Evolutionary conservation across 2,113 vertebrate species (phyloP), one percentile per base, ranked within the genome.

Genomic region (Isichthys henryi): DNA sequence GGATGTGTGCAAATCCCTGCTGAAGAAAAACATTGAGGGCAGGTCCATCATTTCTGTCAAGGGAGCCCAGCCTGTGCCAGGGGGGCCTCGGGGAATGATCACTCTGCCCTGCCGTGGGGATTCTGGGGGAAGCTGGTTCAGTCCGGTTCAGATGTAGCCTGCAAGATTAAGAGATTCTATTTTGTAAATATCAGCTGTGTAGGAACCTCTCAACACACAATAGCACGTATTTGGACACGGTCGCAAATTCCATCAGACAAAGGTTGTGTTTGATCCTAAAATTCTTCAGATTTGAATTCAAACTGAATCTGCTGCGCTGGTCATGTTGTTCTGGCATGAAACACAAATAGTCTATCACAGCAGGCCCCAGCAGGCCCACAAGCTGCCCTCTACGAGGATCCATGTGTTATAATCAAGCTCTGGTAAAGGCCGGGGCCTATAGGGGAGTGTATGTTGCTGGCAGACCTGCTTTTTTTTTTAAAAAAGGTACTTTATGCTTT

Each of bases 401-500:
- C 70, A 39, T 77, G 27, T 35, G 31, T 77, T 39, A 17, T 39
- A 77, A 39, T 35, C 70, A 77, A 39, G 70, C 31, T 39, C 13
- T 39, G 13, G 31, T 35, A 10, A 27, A 31, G 62, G 62, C 3
- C 9, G 2, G 62, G 9, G 23, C 3, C 70, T 35, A 17, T 39
- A 3, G 70, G 35, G 70, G 5, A 39, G 70, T 35, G 11, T 39
- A 7, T 15, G 31, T 15, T 77, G 15, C 27, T 5, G 70, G 4
- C 13, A 77, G 70, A 17, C 31, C 31, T 39, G 46, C 45, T 27
- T n/a, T 49, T 27, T 49, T 27, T 39, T 48, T 15, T 13, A 0
- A 10, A 5, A 21, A 45, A n/a, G 83, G n/a, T 43, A 10, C 43
- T 46, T 85, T 74, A 77, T 90, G 89, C 49, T 90, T 89, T 88